phyloP scores from a whole-genome alignment of 2,888 invertebrate species.

The Folsomia candida region DNA sequence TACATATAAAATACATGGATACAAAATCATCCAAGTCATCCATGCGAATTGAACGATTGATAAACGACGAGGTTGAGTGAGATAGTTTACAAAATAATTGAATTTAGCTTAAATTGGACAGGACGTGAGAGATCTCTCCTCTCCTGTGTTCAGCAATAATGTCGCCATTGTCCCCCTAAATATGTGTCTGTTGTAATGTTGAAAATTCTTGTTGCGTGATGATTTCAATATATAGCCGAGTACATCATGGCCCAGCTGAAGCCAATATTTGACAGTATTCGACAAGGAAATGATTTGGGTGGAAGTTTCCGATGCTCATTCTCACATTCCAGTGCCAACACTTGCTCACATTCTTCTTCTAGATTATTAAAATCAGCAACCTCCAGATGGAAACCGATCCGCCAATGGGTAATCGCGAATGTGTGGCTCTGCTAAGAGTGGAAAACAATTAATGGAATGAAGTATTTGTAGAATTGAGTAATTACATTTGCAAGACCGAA shows the following conservation, averaged over 20 bases:
- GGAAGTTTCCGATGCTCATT: constrained; percentile 31
- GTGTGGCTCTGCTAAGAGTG: constrained; percentile 4
- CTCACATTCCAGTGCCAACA: constrained; percentile 9
- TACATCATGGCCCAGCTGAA: constrained; percentile 93
- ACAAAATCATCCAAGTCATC: too few species aligned
- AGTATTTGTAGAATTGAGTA: background rate
- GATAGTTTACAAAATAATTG: too few species aligned
- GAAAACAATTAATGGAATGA: background rate
- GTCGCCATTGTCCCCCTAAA: background rate
- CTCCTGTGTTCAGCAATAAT: too few species aligned
- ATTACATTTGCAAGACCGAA: background rate
- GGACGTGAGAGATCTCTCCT: too few species aligned
- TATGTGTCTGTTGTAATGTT: background rate
- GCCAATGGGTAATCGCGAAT: constrained; percentile 71
- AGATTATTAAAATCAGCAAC: constrained; percentile 37
- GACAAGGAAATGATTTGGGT: constrained; percentile 77
- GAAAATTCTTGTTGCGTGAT: background rate
- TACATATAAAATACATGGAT: too few species aligned
- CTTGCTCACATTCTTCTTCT: constrained; percentile 30
- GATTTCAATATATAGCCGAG: constrained; percentile 66
- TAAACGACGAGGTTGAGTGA: too few species aligned
- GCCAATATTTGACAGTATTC: constrained; percentile 91
- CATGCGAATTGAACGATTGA: too few species aligned
- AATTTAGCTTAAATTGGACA: too few species aligned
- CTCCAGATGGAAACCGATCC: constrained; percentile 58